phyloP scores from a whole-genome alignment of 2,113 vertebrate genomes.

The Pterophyllum scalare region DNA sequence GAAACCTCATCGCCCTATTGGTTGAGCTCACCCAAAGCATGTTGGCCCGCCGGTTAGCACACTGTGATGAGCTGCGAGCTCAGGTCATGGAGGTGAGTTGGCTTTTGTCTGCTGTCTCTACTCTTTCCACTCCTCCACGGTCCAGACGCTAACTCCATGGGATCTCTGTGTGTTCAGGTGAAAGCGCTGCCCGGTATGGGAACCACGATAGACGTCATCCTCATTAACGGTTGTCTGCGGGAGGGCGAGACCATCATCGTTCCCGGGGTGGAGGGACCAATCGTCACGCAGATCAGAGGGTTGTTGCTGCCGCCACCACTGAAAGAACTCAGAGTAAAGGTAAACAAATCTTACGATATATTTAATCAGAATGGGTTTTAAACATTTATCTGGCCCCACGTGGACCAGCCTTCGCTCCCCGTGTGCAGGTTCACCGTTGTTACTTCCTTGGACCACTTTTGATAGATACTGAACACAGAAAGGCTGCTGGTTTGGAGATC shows the following conservation, averaged over 20 bases:
- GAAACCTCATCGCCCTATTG: constrained; percentile 93
- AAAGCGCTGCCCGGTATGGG: constrained; percentile 98
- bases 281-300: constrained; percentile 96
- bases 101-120: neutral
- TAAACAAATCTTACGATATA: constrained; percentile 39
- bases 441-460: too few relatives aligned
- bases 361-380: neutral
- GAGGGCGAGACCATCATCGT: constrained; percentile 97
- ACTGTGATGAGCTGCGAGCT: constrained; percentile 94
- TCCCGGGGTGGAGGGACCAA: constrained; percentile 96
- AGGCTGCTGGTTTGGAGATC: too few relatives aligned
- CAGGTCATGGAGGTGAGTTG: constrained; percentile 97
- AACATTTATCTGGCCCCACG: neutral
- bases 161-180: constrained; percentile 80
- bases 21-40: constrained; percentile 96
- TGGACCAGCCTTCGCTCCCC: too few relatives aligned
- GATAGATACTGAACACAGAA: too few relatives aligned
- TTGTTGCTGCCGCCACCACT: constrained; percentile 94
- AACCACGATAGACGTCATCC: constrained; percentile 97
- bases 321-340: constrained; percentile 97
- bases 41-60: constrained; percentile 91
- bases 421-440: too few relatives aligned
- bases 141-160: neutral
- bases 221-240: constrained; percentile 91
- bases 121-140: neutral